These are phyloP conservation scores for Vanessa cardui DNA, from an alignment of 2,888 invertebrate genomes.

Conservation along the genomic window DNA sequence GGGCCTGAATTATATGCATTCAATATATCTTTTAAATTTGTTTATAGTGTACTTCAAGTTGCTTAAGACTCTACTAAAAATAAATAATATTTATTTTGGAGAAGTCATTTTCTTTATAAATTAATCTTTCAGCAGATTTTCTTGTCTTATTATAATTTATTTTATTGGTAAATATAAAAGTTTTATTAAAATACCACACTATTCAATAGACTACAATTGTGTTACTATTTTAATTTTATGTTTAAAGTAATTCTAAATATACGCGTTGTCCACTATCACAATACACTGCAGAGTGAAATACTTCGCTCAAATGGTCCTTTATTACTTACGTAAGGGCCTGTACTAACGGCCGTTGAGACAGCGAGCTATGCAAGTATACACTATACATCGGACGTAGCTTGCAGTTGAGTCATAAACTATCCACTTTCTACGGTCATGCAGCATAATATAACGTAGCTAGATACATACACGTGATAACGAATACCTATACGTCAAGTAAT, in stretches of 20 bases:
- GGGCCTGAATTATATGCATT: too few relatives aligned
- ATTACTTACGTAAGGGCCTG: conserved; percentile 30
- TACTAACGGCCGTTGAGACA: conserved; percentile 32
- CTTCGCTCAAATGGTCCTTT: conserved; percentile 29
- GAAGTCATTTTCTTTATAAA: too few relatives aligned
- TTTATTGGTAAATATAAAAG: too few relatives aligned
- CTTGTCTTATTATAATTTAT: too few relatives aligned
- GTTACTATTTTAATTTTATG: background rate
- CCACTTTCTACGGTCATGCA: conserved; percentile 1
- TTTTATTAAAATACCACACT: too few relatives aligned
- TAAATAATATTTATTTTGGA: too few relatives aligned
- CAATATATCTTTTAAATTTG: too few relatives aligned
- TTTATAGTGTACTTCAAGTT: too few relatives aligned
- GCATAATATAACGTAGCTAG: background rate
- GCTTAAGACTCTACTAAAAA: too few relatives aligned
- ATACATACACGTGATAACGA: background rate
- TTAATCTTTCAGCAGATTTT: too few relatives aligned
- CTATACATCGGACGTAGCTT: conserved; percentile 32
- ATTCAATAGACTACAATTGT: too few relatives aligned
- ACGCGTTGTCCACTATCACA: conserved; percentile 9
- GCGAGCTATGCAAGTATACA: conserved; percentile 33
- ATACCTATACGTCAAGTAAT: background rate
- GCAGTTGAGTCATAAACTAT: conserved; percentile 29
- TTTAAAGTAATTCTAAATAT: background rate
- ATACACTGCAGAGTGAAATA: conserved; percentile 26